A percentile compares a stretch with the other conserved stretches of the same genome.
These are phyloP conservation scores for Hippopotamus amphibius DNA, from an alignment of 2,113 vertebrate species.

Conservation along the genomic window DNA sequence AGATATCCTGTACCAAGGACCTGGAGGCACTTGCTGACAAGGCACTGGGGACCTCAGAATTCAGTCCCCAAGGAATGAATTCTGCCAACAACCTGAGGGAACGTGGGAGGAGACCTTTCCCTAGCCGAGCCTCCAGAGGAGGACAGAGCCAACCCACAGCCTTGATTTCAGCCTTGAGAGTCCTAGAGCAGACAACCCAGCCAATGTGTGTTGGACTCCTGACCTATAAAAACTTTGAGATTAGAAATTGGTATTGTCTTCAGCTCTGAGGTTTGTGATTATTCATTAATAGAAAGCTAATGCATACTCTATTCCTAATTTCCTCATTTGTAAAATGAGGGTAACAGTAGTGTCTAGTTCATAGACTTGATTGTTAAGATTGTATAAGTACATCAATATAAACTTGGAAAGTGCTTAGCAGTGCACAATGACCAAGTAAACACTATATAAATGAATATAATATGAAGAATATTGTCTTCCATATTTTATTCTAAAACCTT, in stretches of 20 bases:
- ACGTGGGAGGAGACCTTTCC: background rate
- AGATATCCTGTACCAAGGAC: no score
- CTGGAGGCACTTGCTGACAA: background rate
- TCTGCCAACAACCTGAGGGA: background rate
- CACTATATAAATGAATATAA: background rate
- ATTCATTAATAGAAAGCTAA: background rate
- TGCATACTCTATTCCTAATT: background rate
- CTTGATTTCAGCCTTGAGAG: background rate
- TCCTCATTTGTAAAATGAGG: background rate
- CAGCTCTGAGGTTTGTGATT: background rate
- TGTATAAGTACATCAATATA: background rate
- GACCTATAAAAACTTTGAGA: background rate
- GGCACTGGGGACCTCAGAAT: background rate
- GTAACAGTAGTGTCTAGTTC: background rate
- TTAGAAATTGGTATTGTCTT: background rate
- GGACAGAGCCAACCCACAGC: background rate
- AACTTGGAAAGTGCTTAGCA: background rate
- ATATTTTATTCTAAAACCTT: slow-evolving; percentile 15
- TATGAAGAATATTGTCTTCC: background rate
- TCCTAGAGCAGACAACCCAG: background rate
- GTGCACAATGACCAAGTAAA: background rate
- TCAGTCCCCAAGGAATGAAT: background rate
- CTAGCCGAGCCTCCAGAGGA: background rate
- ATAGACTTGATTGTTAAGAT: background rate
- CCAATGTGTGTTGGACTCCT: background rate